A percentile compares a stretch with the other conserved stretches of the same genome.
Conservation (phyloP, 2,888 invertebrate genomes). For the Agrochola circellaris region DNA sequence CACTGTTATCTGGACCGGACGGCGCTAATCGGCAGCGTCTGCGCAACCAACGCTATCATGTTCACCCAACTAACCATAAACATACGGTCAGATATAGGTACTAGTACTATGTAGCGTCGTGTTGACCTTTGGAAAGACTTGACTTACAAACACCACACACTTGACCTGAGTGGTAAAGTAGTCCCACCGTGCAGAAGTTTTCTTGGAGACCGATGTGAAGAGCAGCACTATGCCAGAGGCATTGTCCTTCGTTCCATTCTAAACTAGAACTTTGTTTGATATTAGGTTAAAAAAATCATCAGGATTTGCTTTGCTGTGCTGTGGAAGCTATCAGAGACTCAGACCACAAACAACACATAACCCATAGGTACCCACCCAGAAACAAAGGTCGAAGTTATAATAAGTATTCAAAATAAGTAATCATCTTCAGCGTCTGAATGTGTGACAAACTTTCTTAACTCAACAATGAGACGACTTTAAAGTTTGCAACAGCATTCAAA, state of each 20-base stretch:
- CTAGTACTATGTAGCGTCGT: slow-evolving; percentile 24
- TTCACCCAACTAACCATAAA: slow-evolving; percentile 76
- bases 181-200: not conserved
- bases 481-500: slow-evolving; percentile 48
- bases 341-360: not conserved
- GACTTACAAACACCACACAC: slow-evolving; percentile 12
- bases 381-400: not conserved
- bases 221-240: not conserved
- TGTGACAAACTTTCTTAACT: slow-evolving; percentile 23
- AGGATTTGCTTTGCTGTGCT: not conserved
- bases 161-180: slow-evolving; percentile 9
- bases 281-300: not conserved
- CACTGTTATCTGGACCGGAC: slow-evolving; percentile 88
- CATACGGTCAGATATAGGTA: slow-evolving; percentile 60
- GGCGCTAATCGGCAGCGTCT: slow-evolving; percentile 84
- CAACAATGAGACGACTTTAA: slow-evolving; percentile 33
- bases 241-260: not conserved
- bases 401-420: slow-evolving; percentile 12
- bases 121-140: slow-evolving; percentile 36
- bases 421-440: not conserved
- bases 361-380: not conserved
- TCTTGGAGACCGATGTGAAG: slow-evolving; percentile 5
- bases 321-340: not conserved
- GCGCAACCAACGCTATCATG: slow-evolving; percentile 83
- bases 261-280: not conserved